These are phyloP conservation scores for Poecilia gillii DNA, from an alignment of 2,797 vertebrate genomes.

Conservation along the genomic window DNA sequence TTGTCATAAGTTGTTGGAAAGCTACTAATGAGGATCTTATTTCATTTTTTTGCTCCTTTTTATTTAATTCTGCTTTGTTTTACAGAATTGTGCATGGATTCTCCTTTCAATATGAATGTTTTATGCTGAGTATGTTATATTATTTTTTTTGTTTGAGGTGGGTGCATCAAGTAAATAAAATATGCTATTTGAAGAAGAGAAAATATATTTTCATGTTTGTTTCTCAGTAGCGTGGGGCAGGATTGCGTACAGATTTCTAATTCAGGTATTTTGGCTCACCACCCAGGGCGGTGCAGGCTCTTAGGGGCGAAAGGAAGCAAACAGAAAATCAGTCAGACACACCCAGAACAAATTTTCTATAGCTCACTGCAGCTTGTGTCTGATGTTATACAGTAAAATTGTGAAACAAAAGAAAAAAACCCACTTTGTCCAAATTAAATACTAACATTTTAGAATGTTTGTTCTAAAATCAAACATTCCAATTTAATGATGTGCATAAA, in stretches of 20 bases:
- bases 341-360: neutral
- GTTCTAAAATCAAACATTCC: neutral
- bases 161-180: slow-evolving; percentile 73
- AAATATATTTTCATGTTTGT: neutral
- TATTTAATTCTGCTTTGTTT: slow-evolving; percentile 67
- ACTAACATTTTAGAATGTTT: neutral
- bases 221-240: neutral
- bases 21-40: slow-evolving; percentile 45
- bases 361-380: neutral
- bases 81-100: slow-evolving; percentile 74
- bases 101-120: slow-evolving; percentile 62
- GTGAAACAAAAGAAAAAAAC: too few relatives aligned
- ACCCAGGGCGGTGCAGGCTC: neutral
- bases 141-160: slow-evolving; percentile 12
- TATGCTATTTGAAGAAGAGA: slow-evolving; percentile 61
- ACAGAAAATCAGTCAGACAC: neutral
- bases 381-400: neutral
- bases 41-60: slow-evolving; percentile 54
- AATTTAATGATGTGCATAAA: neutral
- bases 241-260: neutral
- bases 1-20: slow-evolving; percentile 34
- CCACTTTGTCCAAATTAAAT: neutral
- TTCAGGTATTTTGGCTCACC: neutral
- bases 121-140: slow-evolving; percentile 33
- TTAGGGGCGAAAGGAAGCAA: neutral